phyloP scores from a whole-genome alignment of 53 echinoderm and acorn worm genomes.

The Stichopus horrens region DNA sequence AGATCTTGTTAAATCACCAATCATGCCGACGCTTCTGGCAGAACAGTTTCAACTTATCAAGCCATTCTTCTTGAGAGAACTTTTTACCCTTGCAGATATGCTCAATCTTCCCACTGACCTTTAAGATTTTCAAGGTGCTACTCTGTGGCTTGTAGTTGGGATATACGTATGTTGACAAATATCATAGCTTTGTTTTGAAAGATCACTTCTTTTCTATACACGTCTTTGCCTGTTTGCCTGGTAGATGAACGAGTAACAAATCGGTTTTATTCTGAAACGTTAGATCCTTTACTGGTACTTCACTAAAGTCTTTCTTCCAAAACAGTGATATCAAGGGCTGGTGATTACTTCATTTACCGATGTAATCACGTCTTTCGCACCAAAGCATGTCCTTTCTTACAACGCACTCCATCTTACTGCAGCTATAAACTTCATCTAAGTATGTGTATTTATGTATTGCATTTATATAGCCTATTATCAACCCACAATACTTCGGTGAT shows the following conservation, averaged over 20 bases:
- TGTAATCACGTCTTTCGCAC: too few species aligned
- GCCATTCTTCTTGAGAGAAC: conserved; percentile 54
- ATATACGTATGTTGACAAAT: conserved; percentile 28
- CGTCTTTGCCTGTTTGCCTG: conserved; percentile 56
- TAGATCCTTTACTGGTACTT: conserved; percentile 52
- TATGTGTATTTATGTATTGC: too few species aligned
- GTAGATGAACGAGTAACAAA: conserved; percentile 33
- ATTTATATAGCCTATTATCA: too few species aligned
- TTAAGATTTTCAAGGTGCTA: conserved; percentile 45
- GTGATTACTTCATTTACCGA: conserved; percentile 54
- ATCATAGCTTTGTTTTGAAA: conserved; percentile 20
- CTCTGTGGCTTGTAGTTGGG: conserved; percentile 51
- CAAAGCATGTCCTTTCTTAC: too few species aligned
- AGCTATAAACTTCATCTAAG: too few species aligned
- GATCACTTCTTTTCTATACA: background rate
- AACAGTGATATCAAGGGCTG: conserved; percentile 55
- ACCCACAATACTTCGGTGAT: too few species aligned
- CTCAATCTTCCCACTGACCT: conserved; percentile 48
- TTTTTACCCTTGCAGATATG: conserved; percentile 14
- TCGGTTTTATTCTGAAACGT: conserved; percentile 60
- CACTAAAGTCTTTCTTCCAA: conserved; percentile 36
- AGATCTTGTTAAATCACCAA: conserved; percentile 21
- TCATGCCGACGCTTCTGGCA: conserved; percentile 16
- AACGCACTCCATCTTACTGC: too few species aligned
- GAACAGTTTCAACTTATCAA: conserved; percentile 28